Evolutionary conservation across 2,797 vertebrate genomes (phyloP).

Genomic region (Enteromius argenteus): DNA sequence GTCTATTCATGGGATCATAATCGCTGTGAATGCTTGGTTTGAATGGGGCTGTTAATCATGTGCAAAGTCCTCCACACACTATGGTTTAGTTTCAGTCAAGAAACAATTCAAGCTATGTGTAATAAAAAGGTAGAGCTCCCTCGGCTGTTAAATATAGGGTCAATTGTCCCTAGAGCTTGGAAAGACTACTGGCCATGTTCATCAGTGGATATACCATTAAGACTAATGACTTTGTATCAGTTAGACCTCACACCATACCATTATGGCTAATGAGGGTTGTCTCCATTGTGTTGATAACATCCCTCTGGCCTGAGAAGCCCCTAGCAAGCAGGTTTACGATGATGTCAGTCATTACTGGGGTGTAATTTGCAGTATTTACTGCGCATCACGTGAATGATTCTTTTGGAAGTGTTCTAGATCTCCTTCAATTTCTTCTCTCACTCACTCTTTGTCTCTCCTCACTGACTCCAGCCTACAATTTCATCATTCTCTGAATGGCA

Average conservation of each 20-base stretch:
- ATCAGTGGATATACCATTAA: slow-evolving; percentile 30
- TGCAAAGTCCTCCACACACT: background rate
- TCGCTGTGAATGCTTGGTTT: slow-evolving; percentile 2
- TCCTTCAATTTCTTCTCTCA: background rate
- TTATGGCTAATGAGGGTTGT: slow-evolving; percentile 42
- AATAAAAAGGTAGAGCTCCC: background rate
- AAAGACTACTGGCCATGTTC: slow-evolving; percentile 12
- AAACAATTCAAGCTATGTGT: background rate
- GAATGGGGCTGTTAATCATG: background rate
- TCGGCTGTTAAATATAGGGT: background rate
- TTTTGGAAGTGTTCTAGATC: background rate
- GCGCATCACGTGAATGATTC: slow-evolving; percentile 14
- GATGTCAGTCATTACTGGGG: slow-evolving; percentile 32
- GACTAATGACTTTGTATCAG: slow-evolving; percentile 21
- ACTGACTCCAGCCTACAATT: slow-evolving; percentile 36
- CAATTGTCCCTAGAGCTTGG: background rate
- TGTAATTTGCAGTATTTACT: background rate
- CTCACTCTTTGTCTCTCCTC: slow-evolving; percentile 18
- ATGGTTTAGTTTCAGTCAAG: background rate
- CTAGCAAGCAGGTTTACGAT: slow-evolving; percentile 21
- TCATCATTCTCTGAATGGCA: slow-evolving; percentile 50
- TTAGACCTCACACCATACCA: slow-evolving; percentile 16
- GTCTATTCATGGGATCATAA: slow-evolving; percentile 5
- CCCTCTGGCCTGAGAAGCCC: slow-evolving; percentile 11
- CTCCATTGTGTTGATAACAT: slow-evolving; percentile 43